Evolutionary conservation across 2,797 vertebrate species (phyloP).

Genomic region (Acipenser transmontanus): DNA sequence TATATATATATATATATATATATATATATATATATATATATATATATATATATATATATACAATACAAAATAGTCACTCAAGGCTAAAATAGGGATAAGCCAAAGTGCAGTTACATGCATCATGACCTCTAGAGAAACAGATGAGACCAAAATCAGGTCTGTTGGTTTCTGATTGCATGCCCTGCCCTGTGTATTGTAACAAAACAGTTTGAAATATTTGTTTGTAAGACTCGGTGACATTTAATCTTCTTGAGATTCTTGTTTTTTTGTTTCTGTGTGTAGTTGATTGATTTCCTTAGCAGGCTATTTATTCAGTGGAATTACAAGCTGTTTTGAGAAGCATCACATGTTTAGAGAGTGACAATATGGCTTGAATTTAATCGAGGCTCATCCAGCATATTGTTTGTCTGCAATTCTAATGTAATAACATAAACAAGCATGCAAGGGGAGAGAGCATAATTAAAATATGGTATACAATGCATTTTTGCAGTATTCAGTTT

Average conservation of each 20-base stretch:
- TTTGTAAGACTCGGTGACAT: slow-evolving; percentile 15
- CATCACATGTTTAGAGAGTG: slow-evolving; percentile 11
- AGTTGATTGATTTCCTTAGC: slow-evolving; percentile 17
- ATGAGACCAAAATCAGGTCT: slow-evolving; percentile 9
- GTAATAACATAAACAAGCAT: no score
- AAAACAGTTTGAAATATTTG: slow-evolving; percentile 18
- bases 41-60: no score
- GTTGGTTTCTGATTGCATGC: slow-evolving; percentile 10
- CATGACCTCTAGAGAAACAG: slow-evolving; percentile 15
- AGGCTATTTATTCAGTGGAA: slow-evolving; percentile 19
- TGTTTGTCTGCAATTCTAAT: no score
- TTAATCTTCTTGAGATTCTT: slow-evolving; percentile 18
- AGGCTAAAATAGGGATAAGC: not conserved
- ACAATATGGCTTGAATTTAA: slow-evolving; percentile 15
- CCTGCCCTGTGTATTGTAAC: slow-evolving; percentile 5
- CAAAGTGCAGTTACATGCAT: slow-evolving; percentile 6
- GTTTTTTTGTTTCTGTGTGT: slow-evolving; percentile 11
- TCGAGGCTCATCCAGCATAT: slow-evolving; percentile 6
- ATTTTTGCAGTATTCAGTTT: no score
- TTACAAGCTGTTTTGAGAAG: slow-evolving; percentile 11
- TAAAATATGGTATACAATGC: no score
- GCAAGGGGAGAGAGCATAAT: no score
- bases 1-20: no score
- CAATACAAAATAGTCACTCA: no score
- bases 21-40: no score